Conservation (phyloP, 2,113 vertebrate genomes). For the Oreochromis aureus region DNA sequence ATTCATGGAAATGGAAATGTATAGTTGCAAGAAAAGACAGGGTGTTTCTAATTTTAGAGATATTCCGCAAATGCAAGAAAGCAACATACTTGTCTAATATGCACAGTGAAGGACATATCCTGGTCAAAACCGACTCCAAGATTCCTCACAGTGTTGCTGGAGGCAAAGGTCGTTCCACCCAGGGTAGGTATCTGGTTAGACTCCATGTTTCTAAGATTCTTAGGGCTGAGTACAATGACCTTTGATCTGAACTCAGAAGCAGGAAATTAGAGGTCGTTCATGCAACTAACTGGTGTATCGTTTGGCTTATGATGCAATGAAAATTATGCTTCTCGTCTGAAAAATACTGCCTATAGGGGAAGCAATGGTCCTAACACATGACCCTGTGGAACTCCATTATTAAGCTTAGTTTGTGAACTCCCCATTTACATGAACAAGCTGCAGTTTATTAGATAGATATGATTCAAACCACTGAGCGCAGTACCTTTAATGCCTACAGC, state of each 20-base stretch:
- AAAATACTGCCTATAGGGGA: neutral
- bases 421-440: neutral
- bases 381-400: neutral
- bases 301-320: neutral
- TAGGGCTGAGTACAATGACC: neutral
- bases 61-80: neutral
- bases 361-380: neutral
- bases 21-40: neutral
- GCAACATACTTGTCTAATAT: neutral
- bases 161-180: neutral
- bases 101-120: neutral
- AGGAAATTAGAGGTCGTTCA: neutral
- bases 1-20: too few relatives aligned
- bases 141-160: neutral
- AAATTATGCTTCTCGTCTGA: neutral
- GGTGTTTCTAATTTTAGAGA: neutral
- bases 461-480: neutral
- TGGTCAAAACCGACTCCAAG: neutral
- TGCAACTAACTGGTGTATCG: neutral
- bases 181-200: neutral
- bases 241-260: neutral
- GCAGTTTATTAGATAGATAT: neutral
- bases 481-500: fast-evolving
- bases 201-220: neutral
- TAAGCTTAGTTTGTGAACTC: neutral